A percentile compares a stretch with the other conserved stretches of the same genome.
phyloP scores from a whole-genome alignment of 2,113 vertebrate species.

The Alosa alosa region DNA sequence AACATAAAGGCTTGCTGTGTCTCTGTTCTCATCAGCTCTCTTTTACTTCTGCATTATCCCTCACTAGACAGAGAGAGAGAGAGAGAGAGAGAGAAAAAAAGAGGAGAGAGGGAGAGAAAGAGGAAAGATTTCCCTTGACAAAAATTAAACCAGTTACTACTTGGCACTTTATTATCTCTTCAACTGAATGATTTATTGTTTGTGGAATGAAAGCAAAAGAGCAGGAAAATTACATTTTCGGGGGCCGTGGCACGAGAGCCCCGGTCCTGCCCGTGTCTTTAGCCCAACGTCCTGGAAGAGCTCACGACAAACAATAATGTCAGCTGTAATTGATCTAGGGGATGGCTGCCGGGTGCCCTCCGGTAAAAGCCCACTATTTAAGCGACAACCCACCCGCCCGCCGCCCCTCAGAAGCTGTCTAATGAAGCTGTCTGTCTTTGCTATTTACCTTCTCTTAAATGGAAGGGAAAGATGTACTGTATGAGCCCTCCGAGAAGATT shows the following conservation, averaged over 20 bases:
- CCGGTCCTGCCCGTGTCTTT: constrained; percentile 63
- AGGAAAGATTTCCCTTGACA: constrained; percentile 78
- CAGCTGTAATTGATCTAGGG: constrained; percentile 80
- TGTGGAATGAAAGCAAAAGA: constrained; percentile 77
- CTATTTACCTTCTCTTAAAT: constrained; percentile 82
- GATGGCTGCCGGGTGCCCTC: constrained; percentile 71
- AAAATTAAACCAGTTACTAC: constrained; percentile 81
- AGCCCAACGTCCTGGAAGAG: constrained; percentile 65
- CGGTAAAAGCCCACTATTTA: constrained; percentile 80
- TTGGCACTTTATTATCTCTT: constrained; percentile 85
- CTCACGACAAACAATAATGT: constrained; percentile 76
- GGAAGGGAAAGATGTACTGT: constrained; percentile 78
- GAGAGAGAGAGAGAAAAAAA: neutral
- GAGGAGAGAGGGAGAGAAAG: constrained; percentile 43
- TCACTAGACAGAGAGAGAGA: neutral
- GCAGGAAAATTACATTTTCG: constrained; percentile 81
- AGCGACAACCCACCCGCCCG: constrained; percentile 77
- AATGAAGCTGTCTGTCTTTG: constrained; percentile 81
- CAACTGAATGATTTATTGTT: constrained; percentile 86
- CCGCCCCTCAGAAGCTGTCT: constrained; percentile 74
- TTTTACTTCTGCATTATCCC: constrained; percentile 68
- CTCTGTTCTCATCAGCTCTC: constrained; percentile 53
- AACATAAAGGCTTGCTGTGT: neutral
- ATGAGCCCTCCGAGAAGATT: constrained; percentile 75
- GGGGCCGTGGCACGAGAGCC: constrained; percentile 60